A percentile compares a stretch with the other conserved stretches of the same genome.
Conservation (phyloP, 2,797 vertebrate species). For the Gorsachius magnificus region DNA sequence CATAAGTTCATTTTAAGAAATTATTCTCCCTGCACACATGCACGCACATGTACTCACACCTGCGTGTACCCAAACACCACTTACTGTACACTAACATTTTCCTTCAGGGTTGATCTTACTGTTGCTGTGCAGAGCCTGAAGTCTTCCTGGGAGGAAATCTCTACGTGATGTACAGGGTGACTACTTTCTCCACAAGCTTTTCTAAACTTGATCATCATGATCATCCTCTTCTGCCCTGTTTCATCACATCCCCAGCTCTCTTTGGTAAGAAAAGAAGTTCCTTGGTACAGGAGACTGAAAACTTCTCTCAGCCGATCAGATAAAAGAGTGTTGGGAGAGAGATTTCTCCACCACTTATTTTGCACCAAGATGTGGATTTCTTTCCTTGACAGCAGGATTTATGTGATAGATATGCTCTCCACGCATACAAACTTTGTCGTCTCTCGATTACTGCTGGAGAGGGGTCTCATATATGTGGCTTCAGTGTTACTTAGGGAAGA, state of each 20-base stretch:
- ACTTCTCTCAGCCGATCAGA: not conserved
- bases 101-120: not conserved
- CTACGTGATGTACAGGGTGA: not conserved
- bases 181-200: not conserved
- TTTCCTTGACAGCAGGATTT: not conserved
- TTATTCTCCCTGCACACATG: not conserved
- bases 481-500: not conserved
- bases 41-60: not conserved
- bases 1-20: conserved; percentile 54
- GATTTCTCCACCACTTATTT: not conserved
- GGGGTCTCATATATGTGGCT: not conserved
- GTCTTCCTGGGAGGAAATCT: not conserved
- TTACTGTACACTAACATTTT: not conserved
- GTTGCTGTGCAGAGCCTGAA: not conserved
- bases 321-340: not conserved
- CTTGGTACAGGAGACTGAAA: not conserved
- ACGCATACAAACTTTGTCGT: not conserved
- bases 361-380: not conserved
- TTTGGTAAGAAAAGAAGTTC: not conserved
- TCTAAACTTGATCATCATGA: not conserved
- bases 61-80: not conserved
- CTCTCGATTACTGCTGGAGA: not conserved
- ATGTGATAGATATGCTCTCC: not conserved
- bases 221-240: not conserved
- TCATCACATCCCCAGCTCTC: not conserved